Conservation (phyloP, 2,888 invertebrate species). For the Ellobium chinense region DNA sequence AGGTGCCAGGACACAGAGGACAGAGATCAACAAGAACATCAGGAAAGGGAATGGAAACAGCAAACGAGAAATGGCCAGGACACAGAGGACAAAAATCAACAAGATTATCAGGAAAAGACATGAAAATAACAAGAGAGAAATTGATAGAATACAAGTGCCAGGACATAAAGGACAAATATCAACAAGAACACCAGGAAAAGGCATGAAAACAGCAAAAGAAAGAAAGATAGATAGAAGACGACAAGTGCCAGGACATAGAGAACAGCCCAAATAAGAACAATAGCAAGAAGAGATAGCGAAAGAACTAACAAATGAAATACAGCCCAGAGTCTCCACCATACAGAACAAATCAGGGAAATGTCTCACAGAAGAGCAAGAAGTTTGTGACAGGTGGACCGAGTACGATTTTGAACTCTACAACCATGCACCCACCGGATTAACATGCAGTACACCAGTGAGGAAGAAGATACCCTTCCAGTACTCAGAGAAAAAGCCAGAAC, state of each 20-base stretch:
- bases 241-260: not conserved
- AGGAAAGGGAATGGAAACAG: too few species aligned
- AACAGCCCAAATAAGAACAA: not conserved
- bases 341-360: not conserved
- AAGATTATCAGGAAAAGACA: too few species aligned
- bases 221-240: not conserved
- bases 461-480: conserved; percentile 1
- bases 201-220: not conserved
- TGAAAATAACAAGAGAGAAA: too few species aligned
- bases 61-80: too few species aligned
- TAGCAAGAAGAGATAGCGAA: not conserved
- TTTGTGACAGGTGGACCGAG: not conserved
- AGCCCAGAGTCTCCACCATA: not conserved
- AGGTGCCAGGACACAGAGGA: not conserved
- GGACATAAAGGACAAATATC: too few species aligned
- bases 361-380: not conserved
- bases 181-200: too few species aligned
- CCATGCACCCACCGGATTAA: not conserved
- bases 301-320: not conserved
- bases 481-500: conserved; percentile 15
- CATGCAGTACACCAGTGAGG: too few species aligned
- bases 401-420: not conserved
- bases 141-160: too few species aligned
- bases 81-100: too few species aligned
- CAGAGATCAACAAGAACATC: too few species aligned